Conservation (phyloP, 30 jellyfish, hydroid and myxozoan genomes). For the Chrysaora quinquecirrha region DNA sequence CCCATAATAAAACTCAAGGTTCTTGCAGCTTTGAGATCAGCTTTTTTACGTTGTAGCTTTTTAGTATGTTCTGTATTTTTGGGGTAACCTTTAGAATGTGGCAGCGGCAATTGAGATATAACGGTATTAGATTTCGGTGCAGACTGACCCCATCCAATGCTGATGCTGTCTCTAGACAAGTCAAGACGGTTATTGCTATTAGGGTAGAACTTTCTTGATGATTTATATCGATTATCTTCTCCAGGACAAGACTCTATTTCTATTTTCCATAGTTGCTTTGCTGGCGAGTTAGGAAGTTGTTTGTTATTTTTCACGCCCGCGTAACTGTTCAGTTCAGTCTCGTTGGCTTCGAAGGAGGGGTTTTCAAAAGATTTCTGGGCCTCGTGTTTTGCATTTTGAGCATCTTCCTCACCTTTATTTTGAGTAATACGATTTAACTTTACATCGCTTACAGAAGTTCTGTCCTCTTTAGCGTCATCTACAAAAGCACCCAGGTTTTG, state of each 20-base stretch:
- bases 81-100: not conserved
- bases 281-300: not conserved
- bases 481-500: slow-evolving; percentile 32
- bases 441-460: not conserved
- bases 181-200: not conserved
- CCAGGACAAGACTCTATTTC: not conserved
- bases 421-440: no score
- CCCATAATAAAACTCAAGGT: slow-evolving; percentile 49
- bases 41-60: not conserved
- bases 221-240: no score
- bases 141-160: slow-evolving; percentile 4
- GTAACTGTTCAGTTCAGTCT: not conserved
- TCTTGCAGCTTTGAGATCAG: slow-evolving; percentile 68
- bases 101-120: not conserved
- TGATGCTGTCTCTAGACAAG: not conserved
- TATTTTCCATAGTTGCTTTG: not conserved
- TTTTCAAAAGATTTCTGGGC: not conserved
- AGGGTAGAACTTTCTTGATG: not conserved
- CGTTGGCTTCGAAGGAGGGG: not conserved
- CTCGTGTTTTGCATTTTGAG: not conserved
- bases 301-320: not conserved
- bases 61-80: not conserved
- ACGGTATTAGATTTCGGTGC: not conserved
- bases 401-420: not conserved
- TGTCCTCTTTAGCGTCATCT: not conserved